Evolutionary conservation across 2,113 vertebrate species (phyloP).

Genomic region (Galeopterus variegatus): DNA sequence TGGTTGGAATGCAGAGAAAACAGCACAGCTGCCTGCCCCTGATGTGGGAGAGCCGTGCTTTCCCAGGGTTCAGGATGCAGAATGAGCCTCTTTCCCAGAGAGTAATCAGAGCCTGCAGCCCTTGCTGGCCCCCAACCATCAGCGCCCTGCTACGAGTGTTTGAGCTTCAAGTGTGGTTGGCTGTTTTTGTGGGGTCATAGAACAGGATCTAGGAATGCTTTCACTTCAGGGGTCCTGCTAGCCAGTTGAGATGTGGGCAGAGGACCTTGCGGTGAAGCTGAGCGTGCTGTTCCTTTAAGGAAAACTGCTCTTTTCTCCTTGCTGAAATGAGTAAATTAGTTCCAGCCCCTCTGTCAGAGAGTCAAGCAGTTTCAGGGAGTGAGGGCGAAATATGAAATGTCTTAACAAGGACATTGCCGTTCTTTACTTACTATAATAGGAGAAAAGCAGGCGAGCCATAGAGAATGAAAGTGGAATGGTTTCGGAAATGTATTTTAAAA

Average conservation of each 20-base stretch:
- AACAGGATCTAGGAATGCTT: background rate
- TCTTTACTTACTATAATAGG: background rate
- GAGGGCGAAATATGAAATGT: conserved; percentile 31
- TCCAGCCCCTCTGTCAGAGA: conserved; percentile 87
- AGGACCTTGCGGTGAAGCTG: background rate
- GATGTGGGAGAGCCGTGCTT: background rate
- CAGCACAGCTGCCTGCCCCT: background rate
- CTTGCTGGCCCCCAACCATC: background rate
- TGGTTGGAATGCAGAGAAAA: background rate
- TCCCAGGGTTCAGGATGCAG: background rate
- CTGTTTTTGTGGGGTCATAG: background rate
- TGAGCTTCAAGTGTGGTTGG: background rate
- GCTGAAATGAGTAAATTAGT: conserved; percentile 90
- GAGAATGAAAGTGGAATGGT: background rate
- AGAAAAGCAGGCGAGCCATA: background rate
- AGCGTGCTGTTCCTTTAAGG: conserved; percentile 57
- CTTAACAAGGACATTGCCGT: background rate
- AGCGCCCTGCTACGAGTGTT: background rate
- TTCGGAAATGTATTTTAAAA: conserved; percentile 38
- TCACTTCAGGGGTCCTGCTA: background rate
- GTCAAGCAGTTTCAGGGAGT: conserved; percentile 84
- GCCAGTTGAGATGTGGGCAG: background rate
- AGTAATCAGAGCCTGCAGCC: background rate
- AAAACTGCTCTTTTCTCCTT: conserved; percentile 73
- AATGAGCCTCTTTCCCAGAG: background rate